Base-by-base conservation (phyloP, 2,113 vertebrate genomes). In the Octodon degus region DNA sequence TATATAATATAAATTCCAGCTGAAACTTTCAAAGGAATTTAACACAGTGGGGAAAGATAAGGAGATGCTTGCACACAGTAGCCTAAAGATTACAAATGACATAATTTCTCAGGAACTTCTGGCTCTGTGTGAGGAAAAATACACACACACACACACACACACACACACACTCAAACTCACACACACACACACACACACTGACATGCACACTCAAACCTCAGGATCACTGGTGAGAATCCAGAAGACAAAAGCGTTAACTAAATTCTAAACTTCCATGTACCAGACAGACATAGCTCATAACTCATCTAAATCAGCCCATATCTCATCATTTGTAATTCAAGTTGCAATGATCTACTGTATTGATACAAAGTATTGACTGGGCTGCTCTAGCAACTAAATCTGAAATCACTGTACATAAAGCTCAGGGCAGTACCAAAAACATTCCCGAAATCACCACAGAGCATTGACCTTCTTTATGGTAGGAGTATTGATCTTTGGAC, bases 1-100 rank as follows among this genome's bases (percentile, higher is more conserved):
- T 82, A 6, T 85, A 47, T 85, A 47, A 62, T 84, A 32, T 85
- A 76, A 20, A 77, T 43, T n/a, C 27, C 0, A 68, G 7, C 6
- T 86, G 63, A 5, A 74, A 55, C 89, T 91, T 79, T 96, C 53
- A 95, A 89, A 47, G 2, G 80, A 95, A 76, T 74, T 22, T 10
- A 89, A 79, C 84, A 50, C 92, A 47, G 13, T 76, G 85, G 10
- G 50, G 32, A 88, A 94, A 93, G 19, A 6, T 62, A 32, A 58
- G 55, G 43, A 37, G 5, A 5, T 74, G 77, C 3, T 22, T 94
- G 12, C 19, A 55, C 2, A 30, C 1, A 47, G 55, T 53, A 86
- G 62, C 60, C 91, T 50, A 47, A 92, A 87, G 25, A 90, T 2
- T 2, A 10, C 1, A 77, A 50, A 63, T 87, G 74, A 74, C 7